Evolutionary conservation across 1,140 invertebrate species (phyloP), one percentile per base, ranked within the genome.

Genomic region (Bombyx mandarina): DNA sequence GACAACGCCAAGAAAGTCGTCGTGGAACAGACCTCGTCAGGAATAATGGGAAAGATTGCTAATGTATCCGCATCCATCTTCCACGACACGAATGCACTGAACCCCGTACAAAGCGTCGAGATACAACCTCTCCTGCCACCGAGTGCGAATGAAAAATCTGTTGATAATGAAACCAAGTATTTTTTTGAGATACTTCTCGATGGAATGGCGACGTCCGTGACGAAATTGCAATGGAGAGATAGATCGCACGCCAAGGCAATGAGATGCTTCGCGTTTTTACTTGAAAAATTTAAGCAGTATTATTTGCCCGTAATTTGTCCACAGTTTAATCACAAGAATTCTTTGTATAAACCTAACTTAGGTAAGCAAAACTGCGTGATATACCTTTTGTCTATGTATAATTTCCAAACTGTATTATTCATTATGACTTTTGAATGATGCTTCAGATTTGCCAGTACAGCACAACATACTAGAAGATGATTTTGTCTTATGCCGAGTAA

Each of bases 281-380:
- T 99, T 78, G 94, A 98, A 77, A 94, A 93, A 68, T 99, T 99
- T 76, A 97, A 97, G 88, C 88, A 92, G 47, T 95, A 95, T 75
- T 99, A 99, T 85, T 89, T 99, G 60, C 94, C 93, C 43, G 91
- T 95, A 70, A 94, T 99, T 67, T 98, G 98, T 86, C 96, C 97
- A 1, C 92, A 94, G 68, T 98, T 98, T 77, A 93, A 94, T 75
- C 88, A 92, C 50, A 92, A 90, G 69, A 96, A 95, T 67, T 96
- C 94, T 42, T 89, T 98, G 35, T 98, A 98, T 77, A 93, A 94
- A 77, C 96, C 96, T 45, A 93, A 92, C 77, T 88, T 98, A 79
- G 95, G 96, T 92, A 68, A 82, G 79, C 76, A 49, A 35, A 42
- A 57, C 22, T 43, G 10, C 50, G 10, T 47, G 7, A 9, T 47